Conservation (phyloP, 2,797 vertebrate species). For the Arrhamphus sclerolepis region DNA sequence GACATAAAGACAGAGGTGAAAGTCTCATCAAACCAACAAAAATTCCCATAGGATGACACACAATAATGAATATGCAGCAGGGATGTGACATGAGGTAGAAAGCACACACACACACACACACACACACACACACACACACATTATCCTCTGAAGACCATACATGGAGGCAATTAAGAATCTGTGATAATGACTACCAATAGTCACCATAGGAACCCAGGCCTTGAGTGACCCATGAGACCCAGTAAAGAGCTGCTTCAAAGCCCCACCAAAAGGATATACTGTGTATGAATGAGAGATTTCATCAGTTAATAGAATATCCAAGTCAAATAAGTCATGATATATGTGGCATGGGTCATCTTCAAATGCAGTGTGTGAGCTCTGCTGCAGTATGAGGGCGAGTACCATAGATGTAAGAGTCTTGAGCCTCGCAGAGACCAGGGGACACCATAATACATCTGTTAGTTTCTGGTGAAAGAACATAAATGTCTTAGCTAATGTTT, state of each 20-base stretch:
- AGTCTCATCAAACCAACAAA: constrained; percentile 8
- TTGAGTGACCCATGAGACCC: constrained; percentile 24
- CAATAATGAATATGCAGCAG: constrained; percentile 10
- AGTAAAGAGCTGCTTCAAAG: constrained; percentile 49
- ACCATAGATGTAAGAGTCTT: too few relatives aligned
- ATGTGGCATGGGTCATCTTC: too few relatives aligned
- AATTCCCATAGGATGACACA: constrained; percentile 8
- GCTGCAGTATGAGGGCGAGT: too few relatives aligned
- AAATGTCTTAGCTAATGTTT: too few relatives aligned
- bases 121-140: constrained; percentile 21
- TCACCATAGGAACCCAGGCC: constrained; percentile 32
- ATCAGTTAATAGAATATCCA: constrained; percentile 12
- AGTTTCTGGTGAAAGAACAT: too few relatives aligned
- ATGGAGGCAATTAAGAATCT: constrained; percentile 47
- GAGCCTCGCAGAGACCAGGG: too few relatives aligned
- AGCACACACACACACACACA: constrained; percentile 8
- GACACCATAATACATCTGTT: too few relatives aligned
- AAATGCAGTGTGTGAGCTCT: too few relatives aligned
- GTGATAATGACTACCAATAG: constrained; percentile 54
- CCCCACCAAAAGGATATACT: constrained; percentile 32
- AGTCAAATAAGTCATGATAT: neutral
- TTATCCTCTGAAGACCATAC: constrained; percentile 36
- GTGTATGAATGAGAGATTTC: constrained; percentile 17
- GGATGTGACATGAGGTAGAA: constrained; percentile 7
- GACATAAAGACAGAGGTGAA: constrained; percentile 6